Base-by-base conservation (phyloP, 2,888 invertebrate species). In the Syrista parreyssii region DNA sequence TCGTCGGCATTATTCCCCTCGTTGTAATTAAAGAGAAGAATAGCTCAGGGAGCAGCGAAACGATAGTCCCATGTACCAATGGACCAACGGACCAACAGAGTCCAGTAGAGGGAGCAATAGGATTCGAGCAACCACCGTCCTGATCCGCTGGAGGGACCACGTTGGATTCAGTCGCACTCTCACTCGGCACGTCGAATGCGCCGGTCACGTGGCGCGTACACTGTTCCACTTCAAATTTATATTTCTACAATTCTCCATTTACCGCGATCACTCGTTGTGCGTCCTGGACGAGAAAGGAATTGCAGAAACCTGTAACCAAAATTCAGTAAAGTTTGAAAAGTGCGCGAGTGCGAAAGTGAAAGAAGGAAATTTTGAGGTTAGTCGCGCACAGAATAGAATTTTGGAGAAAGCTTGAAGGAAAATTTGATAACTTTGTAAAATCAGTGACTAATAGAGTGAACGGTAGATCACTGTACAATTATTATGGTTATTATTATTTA, bases 131-230 rank as follows among this genome's bases (percentile, higher is more conserved):
- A 69, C 69, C 69, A 69, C 69, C 69, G 69, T 30, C 12, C 74
- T 40, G 77, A 75, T 68, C 75, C 75, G 78, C 72, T 78, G 75
- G 68, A 68, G 74, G 78, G 74, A 78, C 78, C 78, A 78, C 78
- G 78, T 78, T 78, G 78, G 78, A 78, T 78, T 78, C 78, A 75
- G 78, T 69, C 75, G 75, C 78, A 78, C 78, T 78, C 78, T 78
- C 75, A 72, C 78, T 78, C 78, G 78, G 78, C 78, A 78, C 78
- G 78, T 75, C 78, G 78, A 75, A 75, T 78, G 78, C 75, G 78
- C 78, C 78, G 78, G 78, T 78, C 78, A 69, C 55, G 75, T 75
- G 75, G 78, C 75, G 78, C 78, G 78, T 74, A 74, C 40, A 36
- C n/a, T 40, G 33, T 34, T 9, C 12, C 33, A 33, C 73, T 69